These are phyloP conservation scores for Bubo scandiacus DNA, from an alignment of 2,113 vertebrate genomes.

Conservation along the genomic window DNA sequence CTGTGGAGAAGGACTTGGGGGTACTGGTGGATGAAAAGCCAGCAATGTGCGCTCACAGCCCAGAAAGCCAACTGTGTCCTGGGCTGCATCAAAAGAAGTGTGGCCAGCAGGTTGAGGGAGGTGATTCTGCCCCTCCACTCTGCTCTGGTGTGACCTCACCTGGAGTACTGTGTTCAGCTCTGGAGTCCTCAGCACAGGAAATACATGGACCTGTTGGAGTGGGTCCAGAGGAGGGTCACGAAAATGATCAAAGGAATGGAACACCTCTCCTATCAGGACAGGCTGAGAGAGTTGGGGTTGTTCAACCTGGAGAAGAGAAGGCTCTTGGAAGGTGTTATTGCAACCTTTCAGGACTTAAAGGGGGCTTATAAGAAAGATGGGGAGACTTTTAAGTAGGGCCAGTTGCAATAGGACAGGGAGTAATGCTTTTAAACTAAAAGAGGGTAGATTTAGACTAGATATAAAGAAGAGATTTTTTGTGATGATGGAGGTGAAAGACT, in stretches of 20 bases:
- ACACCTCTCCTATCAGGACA: background rate
- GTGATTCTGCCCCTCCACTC: background rate
- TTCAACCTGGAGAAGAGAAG: background rate
- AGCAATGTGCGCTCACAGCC: no score
- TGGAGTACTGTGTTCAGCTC: background rate
- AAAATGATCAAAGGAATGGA: background rate
- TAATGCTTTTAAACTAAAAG: background rate
- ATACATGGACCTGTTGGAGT: background rate
- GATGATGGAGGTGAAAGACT: background rate
- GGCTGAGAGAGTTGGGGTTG: background rate
- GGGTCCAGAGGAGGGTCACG: background rate
- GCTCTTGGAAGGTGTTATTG: background rate
- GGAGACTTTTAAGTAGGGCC: background rate
- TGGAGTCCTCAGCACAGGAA: background rate
- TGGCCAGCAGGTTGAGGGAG: background rate
- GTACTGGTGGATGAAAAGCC: no score
- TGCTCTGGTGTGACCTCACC: background rate
- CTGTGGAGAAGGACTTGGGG: no score
- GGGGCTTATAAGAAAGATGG: background rate
- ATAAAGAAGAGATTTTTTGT: background rate
- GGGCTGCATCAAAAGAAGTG: background rate
- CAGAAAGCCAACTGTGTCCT: background rate
- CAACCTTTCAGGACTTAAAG: background rate
- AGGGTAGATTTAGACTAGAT: background rate
- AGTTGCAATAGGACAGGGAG: accelerated